Evolutionary conservation across 2,888 invertebrate species (phyloP).

Genomic region (Prenolepis imparis): DNA sequence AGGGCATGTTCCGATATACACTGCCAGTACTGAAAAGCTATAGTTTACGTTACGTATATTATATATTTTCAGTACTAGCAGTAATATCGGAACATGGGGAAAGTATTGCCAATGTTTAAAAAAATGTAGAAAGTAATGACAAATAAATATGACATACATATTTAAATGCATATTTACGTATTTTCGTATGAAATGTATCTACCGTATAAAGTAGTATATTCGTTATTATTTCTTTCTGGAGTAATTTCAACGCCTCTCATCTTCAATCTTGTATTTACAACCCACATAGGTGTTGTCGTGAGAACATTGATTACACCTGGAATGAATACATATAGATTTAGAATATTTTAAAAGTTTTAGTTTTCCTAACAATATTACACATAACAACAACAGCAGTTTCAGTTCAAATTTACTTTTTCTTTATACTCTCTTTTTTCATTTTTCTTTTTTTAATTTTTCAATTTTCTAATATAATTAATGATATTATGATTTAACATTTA

Average conservation of each 20-base stretch:
- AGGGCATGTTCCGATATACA: no score
- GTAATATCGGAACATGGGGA: no score
- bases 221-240: conserved; percentile 78
- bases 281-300: conserved; percentile 96
- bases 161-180: background rate
- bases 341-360: background rate
- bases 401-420: background rate
- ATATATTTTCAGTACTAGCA: no score
- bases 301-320: conserved; percentile 93
- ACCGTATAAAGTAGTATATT: conserved; percentile 82
- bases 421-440: background rate
- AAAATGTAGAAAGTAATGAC: background rate
- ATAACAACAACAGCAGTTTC: background rate
- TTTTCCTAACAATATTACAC: conserved; percentile 18
- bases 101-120: background rate
- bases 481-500: background rate
- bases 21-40: no score
- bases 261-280: conserved; percentile 95
- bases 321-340: background rate
- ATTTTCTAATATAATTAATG: background rate
- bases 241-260: conserved; percentile 88
- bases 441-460: background rate
- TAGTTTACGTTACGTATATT: no score
- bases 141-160: background rate
- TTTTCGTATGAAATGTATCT: background rate